A percentile compares a stretch with the other conserved stretches of the same genome.
Conservation (phyloP, 2,797 vertebrate genomes). For the Taenioides sp. region DNA sequence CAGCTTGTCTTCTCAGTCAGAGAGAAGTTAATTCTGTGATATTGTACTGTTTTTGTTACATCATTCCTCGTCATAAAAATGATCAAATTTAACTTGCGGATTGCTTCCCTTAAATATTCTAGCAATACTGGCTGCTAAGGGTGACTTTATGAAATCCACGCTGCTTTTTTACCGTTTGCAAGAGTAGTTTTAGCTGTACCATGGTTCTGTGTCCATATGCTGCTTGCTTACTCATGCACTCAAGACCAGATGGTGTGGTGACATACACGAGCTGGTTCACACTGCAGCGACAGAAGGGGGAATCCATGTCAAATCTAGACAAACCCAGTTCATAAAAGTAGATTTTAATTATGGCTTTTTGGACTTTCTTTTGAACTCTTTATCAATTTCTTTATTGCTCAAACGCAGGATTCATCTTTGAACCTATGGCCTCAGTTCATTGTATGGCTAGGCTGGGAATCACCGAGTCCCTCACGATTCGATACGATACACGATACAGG, state of each 20-base stretch:
- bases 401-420: neutral
- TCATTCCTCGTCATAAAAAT: too few relatives aligned
- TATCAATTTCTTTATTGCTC: neutral
- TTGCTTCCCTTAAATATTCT: too few relatives aligned
- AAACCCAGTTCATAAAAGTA: neutral
- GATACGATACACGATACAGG: too few relatives aligned
- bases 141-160: neutral
- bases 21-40: too few relatives aligned
- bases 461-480: too few relatives aligned
- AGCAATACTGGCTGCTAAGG: too few relatives aligned
- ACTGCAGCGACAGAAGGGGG: constrained; percentile 25
- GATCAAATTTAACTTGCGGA: too few relatives aligned
- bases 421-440: neutral
- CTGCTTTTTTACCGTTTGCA: neutral
- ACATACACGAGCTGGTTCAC: constrained; percentile 27
- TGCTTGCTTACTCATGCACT: constrained; percentile 46
- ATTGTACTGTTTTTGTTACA: too few relatives aligned
- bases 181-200: neutral
- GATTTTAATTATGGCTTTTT: neutral
- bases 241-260: constrained; percentile 63
- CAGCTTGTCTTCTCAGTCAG: too few relatives aligned
- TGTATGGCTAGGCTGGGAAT: too few relatives aligned
- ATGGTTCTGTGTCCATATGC: constrained; percentile 65
- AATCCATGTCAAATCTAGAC: constrained; percentile 7
- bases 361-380: neutral